Conservation (phyloP, 2,797 vertebrate genomes). For the Gymnopithys bicolor region DNA sequence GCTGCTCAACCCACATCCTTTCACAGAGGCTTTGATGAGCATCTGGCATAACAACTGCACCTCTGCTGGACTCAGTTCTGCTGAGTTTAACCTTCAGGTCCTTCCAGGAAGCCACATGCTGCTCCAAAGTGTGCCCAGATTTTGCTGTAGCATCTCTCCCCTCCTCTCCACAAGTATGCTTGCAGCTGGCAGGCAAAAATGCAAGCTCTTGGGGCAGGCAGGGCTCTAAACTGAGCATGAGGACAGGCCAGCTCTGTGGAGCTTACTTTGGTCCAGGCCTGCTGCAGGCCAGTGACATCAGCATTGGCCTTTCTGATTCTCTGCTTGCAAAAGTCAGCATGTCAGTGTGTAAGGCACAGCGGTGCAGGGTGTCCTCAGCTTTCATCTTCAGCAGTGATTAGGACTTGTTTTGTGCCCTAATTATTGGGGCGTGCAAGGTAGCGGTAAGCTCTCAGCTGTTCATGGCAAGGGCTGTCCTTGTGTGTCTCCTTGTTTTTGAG, state of each 20-base stretch:
- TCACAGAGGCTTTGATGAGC: background rate
- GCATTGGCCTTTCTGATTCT: background rate
- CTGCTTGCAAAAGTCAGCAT: background rate
- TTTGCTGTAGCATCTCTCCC: background rate
- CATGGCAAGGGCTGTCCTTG: background rate
- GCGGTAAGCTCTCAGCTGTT: background rate
- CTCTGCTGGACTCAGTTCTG: background rate
- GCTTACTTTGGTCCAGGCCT: background rate
- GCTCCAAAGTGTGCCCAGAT: background rate
- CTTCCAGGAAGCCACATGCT: background rate
- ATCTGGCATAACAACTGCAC: background rate
- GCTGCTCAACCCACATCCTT: background rate
- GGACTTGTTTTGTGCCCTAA: background rate
- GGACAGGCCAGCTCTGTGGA: background rate
- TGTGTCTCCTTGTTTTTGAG: background rate
- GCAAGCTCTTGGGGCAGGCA: background rate
- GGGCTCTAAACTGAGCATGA: background rate
- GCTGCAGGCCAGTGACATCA: background rate
- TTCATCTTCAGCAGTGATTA: background rate
- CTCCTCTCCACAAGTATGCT: background rate
- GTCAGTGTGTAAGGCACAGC: background rate
- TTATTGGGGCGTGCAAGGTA: background rate
- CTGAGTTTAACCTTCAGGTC: background rate
- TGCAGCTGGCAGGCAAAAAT: background rate
- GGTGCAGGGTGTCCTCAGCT: background rate